phyloP scores from a whole-genome alignment of 2,888 invertebrate species.

The Macrosiphum euphorbiae region DNA sequence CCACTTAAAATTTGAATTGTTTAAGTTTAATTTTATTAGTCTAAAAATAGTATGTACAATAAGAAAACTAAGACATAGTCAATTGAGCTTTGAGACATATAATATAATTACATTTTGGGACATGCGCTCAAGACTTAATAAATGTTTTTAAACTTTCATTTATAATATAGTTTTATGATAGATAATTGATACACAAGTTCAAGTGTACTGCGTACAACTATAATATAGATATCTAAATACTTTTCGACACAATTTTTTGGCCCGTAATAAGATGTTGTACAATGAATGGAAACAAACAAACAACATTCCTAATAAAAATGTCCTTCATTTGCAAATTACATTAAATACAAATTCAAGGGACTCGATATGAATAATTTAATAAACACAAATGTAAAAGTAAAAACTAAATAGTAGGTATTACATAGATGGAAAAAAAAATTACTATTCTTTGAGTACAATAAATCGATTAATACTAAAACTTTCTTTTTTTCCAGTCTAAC shows the following conservation, averaged over 20 bases:
- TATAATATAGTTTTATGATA: background rate
- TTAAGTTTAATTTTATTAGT: slow-evolving; percentile 38
- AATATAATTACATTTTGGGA: slow-evolving; percentile 43
- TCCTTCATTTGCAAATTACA: background rate
- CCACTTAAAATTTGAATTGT: background rate
- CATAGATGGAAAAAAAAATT: background rate
- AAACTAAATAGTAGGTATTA: slow-evolving; percentile 22
- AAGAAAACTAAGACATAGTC: slow-evolving; percentile 37
- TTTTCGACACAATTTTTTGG: background rate
- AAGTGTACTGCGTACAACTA: background rate
- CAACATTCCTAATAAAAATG: background rate
- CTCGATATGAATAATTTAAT: background rate
- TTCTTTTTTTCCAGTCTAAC: background rate
- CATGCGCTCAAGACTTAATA: background rate
- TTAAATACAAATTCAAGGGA: slow-evolving; percentile 33
- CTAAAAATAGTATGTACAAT: slow-evolving; percentile 47
- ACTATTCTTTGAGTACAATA: background rate
- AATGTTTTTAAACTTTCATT: background rate
- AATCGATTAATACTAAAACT: slow-evolving; percentile 42
- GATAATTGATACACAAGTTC: background rate
- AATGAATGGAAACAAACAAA: slow-evolving; percentile 14
- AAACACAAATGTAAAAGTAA: slow-evolving; percentile 26
- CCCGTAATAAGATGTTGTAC: background rate
- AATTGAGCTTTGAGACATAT: slow-evolving; percentile 56
- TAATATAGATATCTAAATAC: slow-evolving; percentile 28